Conservation (phyloP, 2,888 invertebrate species). For the Choreutis nemorana region DNA sequence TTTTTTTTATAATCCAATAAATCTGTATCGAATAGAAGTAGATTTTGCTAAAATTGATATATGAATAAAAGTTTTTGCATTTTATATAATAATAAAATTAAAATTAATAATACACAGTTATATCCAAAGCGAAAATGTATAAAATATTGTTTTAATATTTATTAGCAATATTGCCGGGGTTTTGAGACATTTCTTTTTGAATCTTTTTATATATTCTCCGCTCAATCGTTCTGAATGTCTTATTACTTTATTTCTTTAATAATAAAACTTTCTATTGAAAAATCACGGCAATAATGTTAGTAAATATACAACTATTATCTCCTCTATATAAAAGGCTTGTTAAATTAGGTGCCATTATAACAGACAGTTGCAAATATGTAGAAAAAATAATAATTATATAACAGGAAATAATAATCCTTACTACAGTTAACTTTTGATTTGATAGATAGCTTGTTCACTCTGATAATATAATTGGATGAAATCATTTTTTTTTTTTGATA, state of each 20-base stretch:
- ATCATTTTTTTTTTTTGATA: too few relatives aligned
- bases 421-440: background rate
- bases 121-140: background rate
- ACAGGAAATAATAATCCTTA: background rate
- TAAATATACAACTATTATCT: too few relatives aligned
- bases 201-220: too few relatives aligned
- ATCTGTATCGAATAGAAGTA: conserved; percentile 9
- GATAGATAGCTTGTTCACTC: too few relatives aligned
- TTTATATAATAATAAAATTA: background rate
- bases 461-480: too few relatives aligned
- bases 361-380: background rate
- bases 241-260: too few relatives aligned
- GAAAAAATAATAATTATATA: background rate
- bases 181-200: background rate
- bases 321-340: too few relatives aligned
- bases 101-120: background rate
- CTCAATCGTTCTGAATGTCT: too few relatives aligned
- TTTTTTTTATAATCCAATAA: conserved; percentile 9
- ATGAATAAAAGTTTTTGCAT: conserved; percentile 7
- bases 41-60: conserved; percentile 11
- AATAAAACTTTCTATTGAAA: too few relatives aligned
- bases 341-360: too few relatives aligned
- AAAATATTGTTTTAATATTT: background rate
- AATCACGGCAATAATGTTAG: too few relatives aligned
- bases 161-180: background rate